Percentiles rank a stretch among this genome's conserved stretches.
These are phyloP conservation scores for Polypterus senegalus DNA, from an alignment of 2,113 vertebrate genomes.

Conservation along the genomic window DNA sequence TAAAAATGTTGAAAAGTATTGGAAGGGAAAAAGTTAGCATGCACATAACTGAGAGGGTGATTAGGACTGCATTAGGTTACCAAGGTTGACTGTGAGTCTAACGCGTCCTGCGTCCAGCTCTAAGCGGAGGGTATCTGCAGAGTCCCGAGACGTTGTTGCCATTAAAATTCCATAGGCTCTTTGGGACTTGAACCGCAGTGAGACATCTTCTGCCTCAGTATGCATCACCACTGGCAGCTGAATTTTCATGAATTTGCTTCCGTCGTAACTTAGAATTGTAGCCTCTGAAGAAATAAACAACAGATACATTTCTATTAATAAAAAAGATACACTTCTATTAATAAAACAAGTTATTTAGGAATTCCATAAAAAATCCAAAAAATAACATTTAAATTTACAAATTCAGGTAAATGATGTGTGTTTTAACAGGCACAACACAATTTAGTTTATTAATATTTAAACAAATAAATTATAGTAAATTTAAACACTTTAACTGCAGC, in stretches of 20 bases:
- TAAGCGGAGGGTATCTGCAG: conserved; percentile 82
- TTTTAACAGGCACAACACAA: too few relatives aligned
- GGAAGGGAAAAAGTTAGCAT: too few relatives aligned
- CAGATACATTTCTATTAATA: too few relatives aligned
- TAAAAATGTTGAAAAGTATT: conserved; percentile 9
- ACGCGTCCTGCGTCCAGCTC: conserved; percentile 87
- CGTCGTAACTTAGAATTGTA: conserved; percentile 88
- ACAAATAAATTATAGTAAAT: too few relatives aligned
- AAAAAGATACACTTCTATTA: too few relatives aligned
- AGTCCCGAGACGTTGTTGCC: conserved; percentile 92
- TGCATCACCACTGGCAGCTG: conserved; percentile 93
- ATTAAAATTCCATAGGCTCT: conserved; percentile 87
- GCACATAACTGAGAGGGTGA: neutral
- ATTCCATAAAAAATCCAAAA: too few relatives aligned
- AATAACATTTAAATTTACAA: too few relatives aligned
- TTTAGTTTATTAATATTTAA: too few relatives aligned
- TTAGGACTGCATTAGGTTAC: conserved; percentile 53
- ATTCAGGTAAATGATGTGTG: too few relatives aligned
- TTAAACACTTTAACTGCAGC: too few relatives aligned
- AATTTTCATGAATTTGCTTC: conserved; percentile 98
- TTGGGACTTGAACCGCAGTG: conserved; percentile 82
- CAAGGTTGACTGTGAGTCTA: conserved; percentile 94
- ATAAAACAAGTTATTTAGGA: too few relatives aligned
- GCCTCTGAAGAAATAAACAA: conserved; percentile 58
- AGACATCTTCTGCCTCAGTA: conserved; percentile 90